Evolutionary conservation across 23 tunicate genomes (phyloP), one percentile per base, ranked within the genome.

Genomic region (Phallusia fumigata): DNA sequence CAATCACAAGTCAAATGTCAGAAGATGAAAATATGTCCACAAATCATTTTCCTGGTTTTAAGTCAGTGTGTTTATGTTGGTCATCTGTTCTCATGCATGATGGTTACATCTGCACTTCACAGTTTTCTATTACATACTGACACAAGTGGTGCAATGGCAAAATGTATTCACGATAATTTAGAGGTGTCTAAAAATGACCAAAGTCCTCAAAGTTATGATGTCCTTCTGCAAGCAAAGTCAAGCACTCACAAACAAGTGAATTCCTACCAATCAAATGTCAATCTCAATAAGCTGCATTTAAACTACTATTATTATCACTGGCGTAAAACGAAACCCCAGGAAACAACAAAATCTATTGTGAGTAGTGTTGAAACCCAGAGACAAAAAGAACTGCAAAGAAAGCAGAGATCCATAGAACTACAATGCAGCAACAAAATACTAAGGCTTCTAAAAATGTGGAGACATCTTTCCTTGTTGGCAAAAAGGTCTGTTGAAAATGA

Each of bases 161-260:
- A 75, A 30, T 90, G 95, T 53, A 82, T 90, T 76, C 95, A 90
- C 77, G 95, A 90, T 72, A 53, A 69, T 33, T 11, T 90, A 44
- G 36, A 82, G 30, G 52, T 74, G 19, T 0, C 81, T 2, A 85
- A 76, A 5, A 85, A 31, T 47, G 89, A 52, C 33, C 79, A 35
- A 77, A 90, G 89, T 52, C 89, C 95, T 28, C 95, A 90, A 73
- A 5, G 15, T 0, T 90, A 90, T 50, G 64, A 89, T 36, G 36
- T 21, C 28, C 58, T 15, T 50, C 36, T 64, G 12, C 33, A 44
- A 45, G 28, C 31, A 0, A 72, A 35, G 30, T 18, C 16, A 30
- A 26, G 33, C 13, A 44, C 12, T 0, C 26, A 53, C 18, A 31
- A 30, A 26, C 33, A 31, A 40, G 40, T 13, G 16, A 1, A 22